Percentiles rank a stretch among this genome's conserved stretches.
phyloP scores from a whole-genome alignment of 2,113 vertebrate species.

The Chloebia gouldiae region DNA sequence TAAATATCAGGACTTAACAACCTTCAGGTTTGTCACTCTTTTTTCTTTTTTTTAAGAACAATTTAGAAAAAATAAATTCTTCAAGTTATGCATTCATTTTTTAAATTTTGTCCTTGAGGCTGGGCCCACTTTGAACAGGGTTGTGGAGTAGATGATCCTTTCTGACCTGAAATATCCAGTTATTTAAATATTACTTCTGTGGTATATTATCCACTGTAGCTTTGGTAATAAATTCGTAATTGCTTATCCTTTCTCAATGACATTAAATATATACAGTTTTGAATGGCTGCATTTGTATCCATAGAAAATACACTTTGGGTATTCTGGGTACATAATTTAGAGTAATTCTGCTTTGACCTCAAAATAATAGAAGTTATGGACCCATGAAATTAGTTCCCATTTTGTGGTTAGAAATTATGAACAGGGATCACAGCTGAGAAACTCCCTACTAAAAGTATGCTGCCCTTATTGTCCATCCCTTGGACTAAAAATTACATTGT shows the following conservation, averaged over 20 bases:
- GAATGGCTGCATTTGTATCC: background rate
- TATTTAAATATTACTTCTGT: background rate
- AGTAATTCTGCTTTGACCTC: background rate
- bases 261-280: background rate
- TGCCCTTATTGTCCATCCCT: background rate
- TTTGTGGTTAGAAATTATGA: background rate
- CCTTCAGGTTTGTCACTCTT: background rate
- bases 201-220: background rate
- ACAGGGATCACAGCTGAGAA: background rate
- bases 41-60: background rate
- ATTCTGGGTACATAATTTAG: background rate
- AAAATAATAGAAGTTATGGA: constrained; percentile 23
- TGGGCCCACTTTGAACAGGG: background rate
- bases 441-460: background rate
- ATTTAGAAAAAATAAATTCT: background rate
- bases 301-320: background rate
- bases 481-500: background rate
- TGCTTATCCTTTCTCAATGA: background rate
- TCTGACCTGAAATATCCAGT: background rate
- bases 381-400: constrained; percentile 5
- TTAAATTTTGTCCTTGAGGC: background rate
- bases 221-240: constrained; percentile 38
- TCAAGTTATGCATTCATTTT: constrained; percentile 5
- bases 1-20: background rate
- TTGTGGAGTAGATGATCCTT: background rate